phyloP scores from a whole-genome alignment of 2,888 invertebrate species.

The Cantharis lateralis region DNA sequence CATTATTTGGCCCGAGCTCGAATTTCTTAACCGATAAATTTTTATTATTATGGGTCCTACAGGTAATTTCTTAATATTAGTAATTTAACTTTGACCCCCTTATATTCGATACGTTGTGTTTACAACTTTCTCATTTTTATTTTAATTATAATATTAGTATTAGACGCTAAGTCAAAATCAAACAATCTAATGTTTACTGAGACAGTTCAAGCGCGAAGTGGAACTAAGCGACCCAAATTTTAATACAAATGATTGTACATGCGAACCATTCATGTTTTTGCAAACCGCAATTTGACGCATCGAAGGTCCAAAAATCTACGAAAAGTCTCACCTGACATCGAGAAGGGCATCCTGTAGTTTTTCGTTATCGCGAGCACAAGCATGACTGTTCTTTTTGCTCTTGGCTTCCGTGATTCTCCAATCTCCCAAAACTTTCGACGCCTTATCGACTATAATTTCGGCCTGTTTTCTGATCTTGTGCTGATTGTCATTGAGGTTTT shows the following conservation, averaged over 20 bases:
- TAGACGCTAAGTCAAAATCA: background rate
- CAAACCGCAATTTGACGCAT: background rate
- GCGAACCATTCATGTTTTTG: background rate
- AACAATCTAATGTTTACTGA: background rate
- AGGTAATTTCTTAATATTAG: constrained; percentile 3
- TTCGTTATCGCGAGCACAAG: constrained; percentile 88
- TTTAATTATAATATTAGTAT: constrained; percentile 2
- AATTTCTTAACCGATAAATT: background rate
- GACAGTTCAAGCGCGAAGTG: constrained; percentile 11
- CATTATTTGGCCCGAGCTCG: background rate
- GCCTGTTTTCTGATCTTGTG: constrained; percentile 74
- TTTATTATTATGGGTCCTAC: background rate
- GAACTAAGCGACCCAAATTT: constrained; percentile 12
- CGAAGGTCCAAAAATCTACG: background rate
- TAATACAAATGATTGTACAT: background rate
- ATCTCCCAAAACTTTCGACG: constrained; percentile 78
- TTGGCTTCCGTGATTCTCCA: constrained; percentile 87
- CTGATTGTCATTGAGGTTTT: constrained; percentile 71
- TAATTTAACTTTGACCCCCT: constrained; percentile 5
- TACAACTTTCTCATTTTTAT: constrained; percentile 1
- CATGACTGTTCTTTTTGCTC: constrained; percentile 86
- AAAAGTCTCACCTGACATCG: constrained; percentile 56
- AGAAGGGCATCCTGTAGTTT: constrained; percentile 81
- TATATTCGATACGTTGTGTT: background rate
- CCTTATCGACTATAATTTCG: constrained; percentile 83